Percentiles rank a stretch among this genome's conserved stretches.
These are phyloP conservation scores for Cinara cedri DNA, from an alignment of 2,888 invertebrate genomes.

Conservation along the genomic window DNA sequence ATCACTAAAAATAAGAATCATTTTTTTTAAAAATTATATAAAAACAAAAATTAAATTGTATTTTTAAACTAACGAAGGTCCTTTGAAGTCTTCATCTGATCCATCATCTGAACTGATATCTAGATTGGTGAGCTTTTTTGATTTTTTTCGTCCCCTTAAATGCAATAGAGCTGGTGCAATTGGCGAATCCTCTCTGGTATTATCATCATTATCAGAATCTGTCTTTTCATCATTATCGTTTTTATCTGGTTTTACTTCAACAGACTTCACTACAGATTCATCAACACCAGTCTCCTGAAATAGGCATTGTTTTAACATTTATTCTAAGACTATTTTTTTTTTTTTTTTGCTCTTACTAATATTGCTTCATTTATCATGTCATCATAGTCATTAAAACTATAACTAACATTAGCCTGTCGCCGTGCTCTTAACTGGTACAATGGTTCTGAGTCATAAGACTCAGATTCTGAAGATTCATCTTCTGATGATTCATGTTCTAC, in stretches of 20 bases:
- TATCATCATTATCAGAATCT: slow-evolving; percentile 59
- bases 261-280: slow-evolving; percentile 20
- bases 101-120: slow-evolving; percentile 82
- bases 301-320: too few species aligned
- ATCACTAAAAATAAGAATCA: slow-evolving; percentile 60
- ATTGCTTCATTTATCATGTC: slow-evolving; percentile 93
- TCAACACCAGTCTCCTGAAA: slow-evolving; percentile 53
- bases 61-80: slow-evolving; percentile 69
- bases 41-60: slow-evolving; percentile 5
- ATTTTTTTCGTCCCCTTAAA: slow-evolving; percentile 61
- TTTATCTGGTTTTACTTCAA: slow-evolving; percentile 57
- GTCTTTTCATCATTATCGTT: slow-evolving; percentile 60
- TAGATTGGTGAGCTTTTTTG: slow-evolving; percentile 78
- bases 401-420: slow-evolving; percentile 79
- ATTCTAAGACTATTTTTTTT: too few species aligned
- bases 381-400: slow-evolving; percentile 91
- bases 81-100: slow-evolving; percentile 91
- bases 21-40: slow-evolving; percentile 23
- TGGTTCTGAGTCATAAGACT: slow-evolving; percentile 70
- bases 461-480: slow-evolving; percentile 59
- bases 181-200: slow-evolving; percentile 62
- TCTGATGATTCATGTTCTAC: slow-evolving; percentile 59
- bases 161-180: slow-evolving; percentile 61
- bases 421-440: slow-evolving; percentile 85
- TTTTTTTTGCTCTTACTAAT: slow-evolving; percentile 19